Evolutionary conservation across 2,113 vertebrate species (phyloP), one percentile per base, ranked within the genome.

Genomic region (Micromys minutus): DNA sequence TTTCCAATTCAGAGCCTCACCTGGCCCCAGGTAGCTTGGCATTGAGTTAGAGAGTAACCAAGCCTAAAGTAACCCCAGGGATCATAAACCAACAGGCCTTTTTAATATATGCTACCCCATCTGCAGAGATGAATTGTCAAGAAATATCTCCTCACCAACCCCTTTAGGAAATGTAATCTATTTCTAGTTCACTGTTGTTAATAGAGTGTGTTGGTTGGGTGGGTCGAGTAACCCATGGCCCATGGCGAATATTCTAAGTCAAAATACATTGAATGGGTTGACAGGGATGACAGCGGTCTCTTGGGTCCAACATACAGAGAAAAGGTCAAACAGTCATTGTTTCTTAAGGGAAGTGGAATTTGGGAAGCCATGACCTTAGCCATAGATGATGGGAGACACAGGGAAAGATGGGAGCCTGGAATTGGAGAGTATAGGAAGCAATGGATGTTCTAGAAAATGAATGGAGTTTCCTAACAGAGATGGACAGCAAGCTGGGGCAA

Each of bases 121-220:
- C 87, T 93, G 74, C 31, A 85, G 83, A 92, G 93, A 85, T 71
- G 87, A 55, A n/a, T 61, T 63, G 24, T 69, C 69, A 72, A 87
- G 47, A 72, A 57, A 52, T 45, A 67, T 39, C 47, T 24, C 29
- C 6, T 89, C 17, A 69, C 63, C 52, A 77, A 57, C 39, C 63
- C 77, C 84, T 85, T 86, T 24, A 89, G 86, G 63, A 96, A 96
- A 61, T 15, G 57, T 61, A 47, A 61, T 71, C 42, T 61, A 45
- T 74, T 76, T 47, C 36, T 72, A 42, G 45, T 24, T 61, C 22
- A 19, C 8, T 52, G 22, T 89, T 76, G n/a, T 67, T 90, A 67
- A 63, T 63, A 36, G 45, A 9, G 16, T 1, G 5, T 59, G 12
- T 15, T 50, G 11, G 19, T 16, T 29, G 72, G 74, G 21, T 21